Base-by-base conservation (phyloP, 2,888 invertebrate species). In the Corbicula japonica region DNA sequence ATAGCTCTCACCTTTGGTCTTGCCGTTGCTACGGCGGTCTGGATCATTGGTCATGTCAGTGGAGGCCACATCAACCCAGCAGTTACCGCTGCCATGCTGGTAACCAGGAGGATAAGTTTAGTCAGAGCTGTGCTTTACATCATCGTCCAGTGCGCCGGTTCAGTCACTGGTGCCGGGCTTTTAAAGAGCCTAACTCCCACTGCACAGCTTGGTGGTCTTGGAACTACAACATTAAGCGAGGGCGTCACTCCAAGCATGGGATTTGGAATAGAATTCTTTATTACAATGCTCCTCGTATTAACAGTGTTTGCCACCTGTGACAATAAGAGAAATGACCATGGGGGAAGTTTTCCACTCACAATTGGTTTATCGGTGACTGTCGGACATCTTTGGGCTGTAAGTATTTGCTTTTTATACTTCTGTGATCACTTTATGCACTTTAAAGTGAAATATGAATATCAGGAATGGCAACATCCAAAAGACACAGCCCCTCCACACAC, bases 61-160 rank as follows among this genome's bases (percentile, higher is more conserved):
- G n/a, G n/a, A n/a, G n/a, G n/a, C n/a, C n/a, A n/a, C n/a, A n/a
- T n/a, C n/a, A n/a, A n/a, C n/a, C n/a, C n/a, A n/a, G n/a, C n/a
- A n/a, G n/a, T n/a, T n/a, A n/a, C 93, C 6, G 61, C 89, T 15
- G 90, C 96, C 2, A 95, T 98, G 94, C 94, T 97, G 66, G 95
- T 96, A 10, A 95, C 96, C 15, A 97, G 98, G n/a, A 96, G 96
- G 89, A 96, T 97, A 69, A 96, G 96, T 87, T 94, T 97, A 0
- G 69, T 96, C 44, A 95, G 97, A 83, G 97, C 96, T 0, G 62
- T 97, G 1, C 94, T 97, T 35, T 98, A 98, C 94, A 95, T 98
- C 78, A 96, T 97, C 2, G 97, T 98, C 65, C 98, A 98, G 94
- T 97, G 97, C 92, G 97, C 98, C 54, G 98, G 98, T 32, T 97